phyloP scores from a whole-genome alignment of 2,113 vertebrate species.

The Elgaria multicarinata region DNA sequence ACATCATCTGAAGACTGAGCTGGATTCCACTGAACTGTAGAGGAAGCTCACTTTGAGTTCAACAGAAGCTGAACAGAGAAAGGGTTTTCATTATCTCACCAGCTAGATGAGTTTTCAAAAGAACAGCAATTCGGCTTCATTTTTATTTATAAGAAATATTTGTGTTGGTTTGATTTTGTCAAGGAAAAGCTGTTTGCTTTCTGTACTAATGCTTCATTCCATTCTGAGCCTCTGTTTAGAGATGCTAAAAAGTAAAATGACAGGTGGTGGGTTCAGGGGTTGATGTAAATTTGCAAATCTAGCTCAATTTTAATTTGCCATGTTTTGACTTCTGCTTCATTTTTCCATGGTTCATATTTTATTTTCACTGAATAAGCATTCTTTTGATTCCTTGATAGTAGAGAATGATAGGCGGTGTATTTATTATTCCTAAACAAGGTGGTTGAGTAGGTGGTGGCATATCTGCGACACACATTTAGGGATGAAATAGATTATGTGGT shows the following conservation, averaged over 20 bases:
- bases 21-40: background rate
- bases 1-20: background rate
- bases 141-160: conserved; percentile 30
- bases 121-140: background rate
- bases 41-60: conserved; percentile 10
- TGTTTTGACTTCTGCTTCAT: background rate
- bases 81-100: background rate
- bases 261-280: background rate
- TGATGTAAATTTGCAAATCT: conserved; percentile 22
- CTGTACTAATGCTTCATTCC: background rate
- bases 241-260: background rate
- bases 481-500: background rate
- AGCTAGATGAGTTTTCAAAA: conserved; percentile 15
- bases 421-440: background rate
- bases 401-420: background rate
- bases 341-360: background rate
- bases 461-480: background rate
- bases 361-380: background rate
- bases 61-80: background rate
- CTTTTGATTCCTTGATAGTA: background rate
- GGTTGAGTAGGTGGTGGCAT: background rate
- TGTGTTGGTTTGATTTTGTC: conserved; percentile 6
- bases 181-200: background rate
- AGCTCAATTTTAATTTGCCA: background rate
- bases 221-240: background rate